Base-by-base conservation (phyloP, 2,888 invertebrate genomes). In the Belgica antarctica region DNA sequence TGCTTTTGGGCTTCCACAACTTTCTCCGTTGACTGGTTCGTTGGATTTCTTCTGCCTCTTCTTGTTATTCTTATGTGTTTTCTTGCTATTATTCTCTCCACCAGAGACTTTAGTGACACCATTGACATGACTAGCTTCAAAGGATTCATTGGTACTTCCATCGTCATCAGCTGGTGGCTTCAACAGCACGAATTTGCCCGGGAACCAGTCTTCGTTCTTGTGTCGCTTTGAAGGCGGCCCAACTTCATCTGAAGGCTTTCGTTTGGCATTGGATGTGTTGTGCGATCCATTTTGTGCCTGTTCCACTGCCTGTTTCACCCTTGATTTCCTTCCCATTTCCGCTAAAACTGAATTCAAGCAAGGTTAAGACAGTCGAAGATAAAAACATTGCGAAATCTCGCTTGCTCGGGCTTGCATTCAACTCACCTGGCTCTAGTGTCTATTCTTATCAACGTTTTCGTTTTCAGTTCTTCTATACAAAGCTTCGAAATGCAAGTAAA, bases 311-410 rank as follows among this genome's bases (percentile, higher is more conserved):
- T 31, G 34, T 31, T 31, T 31, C 34, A 52, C 52, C 19, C 52
- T 52, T 52, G 52, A 22, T 52, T 22, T 52, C 22, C 34, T 31
- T 31, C 12, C 34, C 34, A 8, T 31, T 31, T n/a, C n/a, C n/a
- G n/a, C 41, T 41, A 41, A 41, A 41, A 41, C n/a, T n/a, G n/a
- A n/a, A n/a, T 31, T 31, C 17, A 1, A 24, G 36, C 19, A 22
- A 63, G 63, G 63, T 63, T 63, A 63, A 22, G 25, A 41, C 63
- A n/a, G 41, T 12, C 63, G 41, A 25, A 63, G n/a, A n/a, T n/a
- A n/a, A n/a, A n/a, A n/a, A n/a, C n/a, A n/a, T n/a, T n/a, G n/a
- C n/a, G n/a, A n/a, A n/a, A n/a, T n/a, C n/a, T n/a, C n/a, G n/a
- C n/a, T n/a, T n/a, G n/a, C n/a, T n/a, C n/a, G n/a, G n/a, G n/a